Conservation (phyloP, 2,888 invertebrate species). For the Blastobasis adustella region DNA sequence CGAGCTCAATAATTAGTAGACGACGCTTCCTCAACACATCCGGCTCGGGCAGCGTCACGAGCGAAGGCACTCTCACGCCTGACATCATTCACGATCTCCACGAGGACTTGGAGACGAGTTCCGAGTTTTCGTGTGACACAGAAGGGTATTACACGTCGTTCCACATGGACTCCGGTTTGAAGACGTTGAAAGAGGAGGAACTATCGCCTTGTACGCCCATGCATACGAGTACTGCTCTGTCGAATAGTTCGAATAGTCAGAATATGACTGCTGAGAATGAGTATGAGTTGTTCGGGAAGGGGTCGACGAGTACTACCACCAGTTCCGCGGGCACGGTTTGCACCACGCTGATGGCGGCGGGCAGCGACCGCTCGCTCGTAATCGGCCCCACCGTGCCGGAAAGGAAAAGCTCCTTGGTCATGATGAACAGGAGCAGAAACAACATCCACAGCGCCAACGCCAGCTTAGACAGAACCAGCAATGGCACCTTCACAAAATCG, state of each 20-base stretch:
- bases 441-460: constrained; percentile 66
- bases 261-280: constrained; percentile 88
- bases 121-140: constrained; percentile 95
- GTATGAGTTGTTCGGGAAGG: constrained; percentile 93
- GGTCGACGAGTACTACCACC: constrained; percentile 92
- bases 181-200: constrained; percentile 84
- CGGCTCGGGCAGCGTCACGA: constrained; percentile 88
- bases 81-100: constrained; percentile 86
- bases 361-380: constrained; percentile 76
- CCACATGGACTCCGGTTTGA: constrained; percentile 95
- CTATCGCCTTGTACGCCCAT: constrained; percentile 79
- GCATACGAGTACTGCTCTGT: constrained; percentile 81
- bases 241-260: constrained; percentile 81
- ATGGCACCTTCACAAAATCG: constrained; percentile 55
- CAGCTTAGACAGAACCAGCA: constrained; percentile 72
- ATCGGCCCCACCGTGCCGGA: constrained; percentile 87
- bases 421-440: constrained; percentile 71
- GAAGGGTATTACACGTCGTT: constrained; percentile 99
- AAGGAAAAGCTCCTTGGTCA: constrained; percentile 84
- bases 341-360: constrained; percentile 84
- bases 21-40: constrained; percentile 82
- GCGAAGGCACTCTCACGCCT: constrained; percentile 89
- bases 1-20: constrained; percentile 81
- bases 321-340: constrained; percentile 94
- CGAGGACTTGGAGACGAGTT: constrained; percentile 91